Evolutionary conservation across 2,888 invertebrate species (phyloP), one percentile per base, ranked within the genome.

Genomic region (Tridacna crocea): DNA sequence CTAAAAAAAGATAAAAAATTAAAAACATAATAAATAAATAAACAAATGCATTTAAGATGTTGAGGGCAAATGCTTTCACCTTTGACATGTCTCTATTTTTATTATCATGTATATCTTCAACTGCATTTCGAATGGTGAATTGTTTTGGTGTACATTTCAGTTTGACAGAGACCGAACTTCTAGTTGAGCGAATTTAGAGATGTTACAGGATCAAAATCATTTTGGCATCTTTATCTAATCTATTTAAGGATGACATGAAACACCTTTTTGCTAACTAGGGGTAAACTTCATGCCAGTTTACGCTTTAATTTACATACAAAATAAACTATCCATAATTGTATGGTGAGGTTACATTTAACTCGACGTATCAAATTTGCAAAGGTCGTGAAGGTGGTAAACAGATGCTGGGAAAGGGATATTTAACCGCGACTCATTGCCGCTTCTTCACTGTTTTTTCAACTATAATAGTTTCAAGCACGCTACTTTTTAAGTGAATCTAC

Each of bases 381-480:
- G 77, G 84, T 85, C 81, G 51, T 36, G 27, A 47, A 66, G 79
- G 68, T 72, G 80, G 86, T 80, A 86, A 86, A 66, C 19, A 48
- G 51, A 83, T 73, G 82, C 77, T 83, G 79, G 76, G 77, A 83
- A 83, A 63, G 19, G 58, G 83, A 81, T 80, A 86, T 75, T 77
- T 82, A 77, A 86, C 75, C 81, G 58, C 73, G 8, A 26, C 77
- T 77, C 75, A 47, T 68, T 75, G 70, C 22, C 58, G 12, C 79
- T 63, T 83, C 86, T 70, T 83, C 80, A 78, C 70, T 48, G 61
- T 77, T 70, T 75, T 75, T 58, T 73, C 55, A 48, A 58, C 36
- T 73, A 73, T 63, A 83, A 79, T 79, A 47, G 47, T 60, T 72
- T 70, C 36, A 11, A 65, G 24, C 86, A 86, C 86, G 86, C 83